Evolutionary conservation across 2,113 vertebrate species (phyloP), one percentile per base, ranked within the genome.

Genomic region (Chunga burmeisteri): DNA sequence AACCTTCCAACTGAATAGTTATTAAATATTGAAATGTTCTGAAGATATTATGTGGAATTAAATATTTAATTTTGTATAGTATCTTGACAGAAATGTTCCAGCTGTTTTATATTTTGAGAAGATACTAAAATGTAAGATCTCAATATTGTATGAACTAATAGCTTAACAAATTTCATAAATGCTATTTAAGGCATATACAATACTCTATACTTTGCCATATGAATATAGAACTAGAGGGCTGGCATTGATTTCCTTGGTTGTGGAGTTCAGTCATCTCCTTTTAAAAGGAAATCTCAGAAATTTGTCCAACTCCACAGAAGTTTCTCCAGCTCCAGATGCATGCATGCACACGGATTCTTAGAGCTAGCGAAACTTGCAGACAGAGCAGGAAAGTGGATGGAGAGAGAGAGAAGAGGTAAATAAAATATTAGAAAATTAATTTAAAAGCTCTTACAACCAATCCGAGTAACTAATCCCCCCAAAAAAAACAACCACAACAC

Each of bases 21-120:
- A 96, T 63, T 95, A 93, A 97, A 87, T 95, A 95, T 91, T 94
- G 63, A 93, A 95, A 78, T 77, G 77, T 94, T 94, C 70, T 61
- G 71, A 88, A 86, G 59, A 78, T 91, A 95, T 65, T 94, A 81
- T 71, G 49, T 8, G 18, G 83, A 96, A 94, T 93, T 81, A 82
- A 95, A 72, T 91, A 87, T 89, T 96, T 96, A 94, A 84, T 89
- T 95, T 94, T 3, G 10, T 36, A 58, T 92, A 55, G 53, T 88
- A 73, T 73, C 59, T 59, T 94, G 63, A 58, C 55, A 88, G 77
- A 93, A 82, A 80, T 88, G 7, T 95, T 95, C 84, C 68, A 63
- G 8, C 80, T 85, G 19, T 73, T 92, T 91, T 90, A 65, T 92
- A 83, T 93, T 97, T 97, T 0, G 34, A 84, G 86, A 95, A 77